These are phyloP conservation scores for Elysia crispata DNA, from an alignment of 2,888 invertebrate genomes.

Conservation along the genomic window DNA sequence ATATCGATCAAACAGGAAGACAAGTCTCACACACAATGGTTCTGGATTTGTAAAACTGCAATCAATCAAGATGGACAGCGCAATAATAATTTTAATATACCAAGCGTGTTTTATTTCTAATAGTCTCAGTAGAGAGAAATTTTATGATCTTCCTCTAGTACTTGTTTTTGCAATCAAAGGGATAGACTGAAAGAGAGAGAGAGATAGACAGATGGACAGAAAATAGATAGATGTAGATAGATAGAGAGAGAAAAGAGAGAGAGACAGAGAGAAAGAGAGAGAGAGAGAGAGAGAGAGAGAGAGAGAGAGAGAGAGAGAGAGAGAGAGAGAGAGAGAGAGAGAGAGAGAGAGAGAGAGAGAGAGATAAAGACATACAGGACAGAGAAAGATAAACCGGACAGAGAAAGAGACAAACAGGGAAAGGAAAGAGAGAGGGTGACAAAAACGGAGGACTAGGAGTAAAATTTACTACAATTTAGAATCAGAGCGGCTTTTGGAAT, in stretches of 20 bases:
- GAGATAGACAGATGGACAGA: too few species aligned
- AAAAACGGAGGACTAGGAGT: too few species aligned
- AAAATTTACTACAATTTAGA: too few species aligned
- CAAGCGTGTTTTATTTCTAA: too few species aligned
- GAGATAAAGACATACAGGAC: slow-evolving; percentile 20
- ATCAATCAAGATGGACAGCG: too few species aligned
- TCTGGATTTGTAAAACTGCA: neutral
- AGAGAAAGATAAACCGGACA: too few species aligned
- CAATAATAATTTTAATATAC: too few species aligned
- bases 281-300: slow-evolving; percentile 27
- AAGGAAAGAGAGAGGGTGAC: slow-evolving; percentile 7
- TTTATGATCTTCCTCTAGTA: too few species aligned
- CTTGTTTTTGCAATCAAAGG: too few species aligned
- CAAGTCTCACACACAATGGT: neutral
- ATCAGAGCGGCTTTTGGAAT: neutral
- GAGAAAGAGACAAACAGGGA: neutral
- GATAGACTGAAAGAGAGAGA: too few species aligned
- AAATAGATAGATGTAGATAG: too few species aligned
- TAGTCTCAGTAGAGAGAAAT: too few species aligned
- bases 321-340: neutral
- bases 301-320: neutral
- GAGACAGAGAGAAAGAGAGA: slow-evolving; percentile 13
- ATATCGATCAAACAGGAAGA: neutral
- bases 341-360: slow-evolving; percentile 11
- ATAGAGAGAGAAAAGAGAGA: neutral